These are phyloP conservation scores for Antitype chi DNA, from an alignment of 2,888 invertebrate species.

Conservation along the genomic window DNA sequence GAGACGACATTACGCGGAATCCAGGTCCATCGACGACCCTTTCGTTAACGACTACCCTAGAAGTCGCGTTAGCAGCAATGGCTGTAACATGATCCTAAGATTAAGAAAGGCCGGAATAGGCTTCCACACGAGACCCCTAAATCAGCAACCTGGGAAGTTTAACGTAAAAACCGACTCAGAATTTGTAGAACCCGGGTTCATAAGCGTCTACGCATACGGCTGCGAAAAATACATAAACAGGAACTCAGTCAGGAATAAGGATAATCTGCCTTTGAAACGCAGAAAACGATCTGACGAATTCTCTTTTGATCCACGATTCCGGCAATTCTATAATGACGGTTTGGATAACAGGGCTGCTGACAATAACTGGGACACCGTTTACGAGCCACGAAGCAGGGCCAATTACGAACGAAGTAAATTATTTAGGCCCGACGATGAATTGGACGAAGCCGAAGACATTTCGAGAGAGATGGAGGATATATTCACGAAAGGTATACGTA, in stretches of 20 bases:
- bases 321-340: conserved; percentile 71
- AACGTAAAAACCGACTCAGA: conserved; percentile 95
- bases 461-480: conserved; percentile 96
- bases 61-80: conserved; percentile 81
- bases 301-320: conserved; percentile 81
- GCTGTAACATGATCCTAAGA: conserved; percentile 95
- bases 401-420: conserved; percentile 88
- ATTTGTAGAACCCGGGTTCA: conserved; percentile 96
- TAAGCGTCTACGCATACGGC: conserved; percentile 96
- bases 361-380: conserved; percentile 81
- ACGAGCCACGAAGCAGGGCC: conserved; percentile 81
- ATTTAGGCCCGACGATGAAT: conserved; percentile 88
- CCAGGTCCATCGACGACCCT: conserved; percentile 76
- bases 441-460: conserved; percentile 92
- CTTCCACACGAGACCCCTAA: conserved; percentile 93
- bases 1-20: conserved; percentile 84
- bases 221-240: conserved; percentile 92
- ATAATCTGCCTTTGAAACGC: conserved; percentile 80
- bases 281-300: conserved; percentile 85
- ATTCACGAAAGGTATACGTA: conserved; percentile 95
- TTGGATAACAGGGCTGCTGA: conserved; percentile 77
- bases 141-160: conserved; percentile 92
- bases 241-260: conserved; percentile 84
- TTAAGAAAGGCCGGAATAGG: conserved; percentile 95
- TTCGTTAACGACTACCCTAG: conserved; percentile 76